phyloP scores from a whole-genome alignment of 1,140 invertebrate genomes.

The Araneus ventricosus region DNA sequence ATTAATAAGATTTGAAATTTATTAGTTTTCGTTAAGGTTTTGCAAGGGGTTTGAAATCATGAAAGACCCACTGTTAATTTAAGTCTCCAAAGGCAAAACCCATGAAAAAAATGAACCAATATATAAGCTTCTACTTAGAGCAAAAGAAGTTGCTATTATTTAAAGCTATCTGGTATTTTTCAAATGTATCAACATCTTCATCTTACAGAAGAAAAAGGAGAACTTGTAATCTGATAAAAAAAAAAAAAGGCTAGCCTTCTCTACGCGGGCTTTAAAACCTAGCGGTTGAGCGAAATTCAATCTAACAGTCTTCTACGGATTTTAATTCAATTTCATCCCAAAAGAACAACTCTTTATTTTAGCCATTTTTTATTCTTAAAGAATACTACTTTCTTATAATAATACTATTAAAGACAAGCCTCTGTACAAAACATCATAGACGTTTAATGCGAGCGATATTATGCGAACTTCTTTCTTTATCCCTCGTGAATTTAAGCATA shows the following conservation, averaged over 20 bases:
- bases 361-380: not conserved
- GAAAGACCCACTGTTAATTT: not conserved
- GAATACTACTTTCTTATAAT: not conserved
- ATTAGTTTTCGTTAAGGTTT: no score
- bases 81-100: not conserved
- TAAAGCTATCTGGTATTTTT: not conserved
- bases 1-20: no score
- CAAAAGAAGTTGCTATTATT: not conserved
- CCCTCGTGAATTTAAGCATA: not conserved
- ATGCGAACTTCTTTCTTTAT: not conserved
- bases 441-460: not conserved
- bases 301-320: not conserved
- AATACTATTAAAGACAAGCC: conserved; percentile 11
- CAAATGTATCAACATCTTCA: not conserved
- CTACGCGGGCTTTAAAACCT: not conserved
- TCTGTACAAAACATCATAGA: not conserved
- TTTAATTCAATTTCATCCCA: not conserved
- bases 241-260: not conserved
- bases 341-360: not conserved
- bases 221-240: not conserved
- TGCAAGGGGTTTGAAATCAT: not conserved
- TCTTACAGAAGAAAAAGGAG: not conserved
- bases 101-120: not conserved
- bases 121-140: not conserved
- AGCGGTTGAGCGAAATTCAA: not conserved